A percentile compares a stretch with the other conserved stretches of the same genome.
These are phyloP conservation scores for Drosophila busckii DNA, from an alignment of 1,140 invertebrate genomes.

Conservation along the genomic window DNA sequence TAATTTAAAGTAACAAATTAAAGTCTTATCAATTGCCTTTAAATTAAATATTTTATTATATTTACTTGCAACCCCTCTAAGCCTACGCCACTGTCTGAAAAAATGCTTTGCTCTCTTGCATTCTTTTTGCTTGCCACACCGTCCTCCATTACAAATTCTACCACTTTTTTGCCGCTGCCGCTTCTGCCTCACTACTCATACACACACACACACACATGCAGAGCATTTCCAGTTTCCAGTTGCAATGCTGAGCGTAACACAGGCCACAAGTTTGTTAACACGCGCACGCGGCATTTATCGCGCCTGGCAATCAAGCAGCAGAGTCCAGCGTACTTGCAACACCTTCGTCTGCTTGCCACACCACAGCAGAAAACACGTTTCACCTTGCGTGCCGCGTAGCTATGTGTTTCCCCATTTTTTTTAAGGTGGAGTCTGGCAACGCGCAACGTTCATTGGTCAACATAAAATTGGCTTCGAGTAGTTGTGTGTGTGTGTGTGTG, in stretches of 20 bases:
- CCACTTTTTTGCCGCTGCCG: conserved; percentile 43
- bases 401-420: conserved; percentile 53
- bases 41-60: background rate
- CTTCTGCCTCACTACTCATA: conserved; percentile 43
- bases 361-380: conserved; percentile 53
- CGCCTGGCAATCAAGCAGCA: conserved; percentile 57
- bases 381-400: conserved; percentile 27
- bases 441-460: conserved; percentile 50
- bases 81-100: conserved; percentile 24
- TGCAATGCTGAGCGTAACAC: conserved; percentile 10
- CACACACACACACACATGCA: conserved; percentile 6
- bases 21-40: background rate
- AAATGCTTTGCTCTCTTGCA: too few relatives aligned
- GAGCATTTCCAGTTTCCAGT: conserved; percentile 12
- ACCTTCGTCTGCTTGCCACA: conserved; percentile 31
- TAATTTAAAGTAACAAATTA: too few relatives aligned
- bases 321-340: background rate
- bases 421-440: conserved; percentile 64
- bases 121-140: conserved; percentile 13
- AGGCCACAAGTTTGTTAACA: conserved; percentile 44
- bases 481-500: background rate
- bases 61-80: background rate
- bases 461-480: background rate
- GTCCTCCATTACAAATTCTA: conserved; percentile 71
- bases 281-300: conserved; percentile 46